Evolutionary conservation across 2,113 vertebrate genomes (phyloP), one percentile per base, ranked within the genome.

Genomic region (Marmota flaviventris): DNA sequence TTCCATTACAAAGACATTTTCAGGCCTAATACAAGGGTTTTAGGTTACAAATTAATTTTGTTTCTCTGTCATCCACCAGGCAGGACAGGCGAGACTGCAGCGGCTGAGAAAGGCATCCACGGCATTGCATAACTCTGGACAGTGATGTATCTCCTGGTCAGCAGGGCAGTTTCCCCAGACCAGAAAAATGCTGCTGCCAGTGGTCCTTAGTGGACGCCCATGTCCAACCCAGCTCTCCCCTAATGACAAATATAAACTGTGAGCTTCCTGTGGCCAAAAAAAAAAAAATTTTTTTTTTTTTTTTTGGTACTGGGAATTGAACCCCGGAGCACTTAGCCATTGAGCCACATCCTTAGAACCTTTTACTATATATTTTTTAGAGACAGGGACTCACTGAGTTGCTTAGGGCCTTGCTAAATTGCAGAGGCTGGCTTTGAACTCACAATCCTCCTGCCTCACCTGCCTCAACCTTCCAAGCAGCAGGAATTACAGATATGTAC

Each of bases 1-100:
- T 95, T 97, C 97, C 96, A 97, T 97, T 98, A 96, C 91, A 85
- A 96, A 86, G 72, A 69, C 63, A 96, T 95, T 93, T 91, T 88
- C 87, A 89, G 85, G 93, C 0, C 94, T 94, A 96, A 98, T 85
- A 89, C 77, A 97, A 79, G 51, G 51, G 81, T 70, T 96, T 97
- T 72, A 10, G 53, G 37, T 95, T 90, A 86, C 96, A 93, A 76
- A 56, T 95, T 91, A 95, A 91, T 94, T 88, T 91, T 4, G 0
- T 88, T 78, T 91, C 42, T 63, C 53, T 69, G 82, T 65, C 77
- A 32, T 89, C 93, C 76, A 42, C 37, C 12, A 32, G 39, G 51
- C 8, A 34, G 22, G 34, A 45, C 32, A 13, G 13, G 34, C 22
- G 3, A 37, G 32, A 58, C 34, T 78, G 20, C 27, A 58, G 51